Evolutionary conservation across 1,140 invertebrate species (phyloP).

Genomic region (Cydia fagiglandana): DNA sequence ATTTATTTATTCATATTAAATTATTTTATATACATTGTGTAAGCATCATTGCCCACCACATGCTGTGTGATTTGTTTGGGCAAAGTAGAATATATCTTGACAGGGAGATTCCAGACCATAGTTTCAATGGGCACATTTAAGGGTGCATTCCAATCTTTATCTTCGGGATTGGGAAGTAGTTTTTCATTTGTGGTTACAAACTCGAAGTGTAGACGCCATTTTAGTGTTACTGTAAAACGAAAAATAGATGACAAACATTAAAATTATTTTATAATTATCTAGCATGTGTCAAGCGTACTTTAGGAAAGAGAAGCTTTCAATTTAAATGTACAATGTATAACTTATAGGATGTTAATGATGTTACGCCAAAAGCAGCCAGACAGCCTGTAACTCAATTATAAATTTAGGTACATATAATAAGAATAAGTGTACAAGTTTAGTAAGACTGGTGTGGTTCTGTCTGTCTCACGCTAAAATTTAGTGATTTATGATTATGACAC

Average conservation of each 20-base stretch:
- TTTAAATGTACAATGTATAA: too few species aligned
- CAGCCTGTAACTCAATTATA: too few species aligned
- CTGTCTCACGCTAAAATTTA: neutral
- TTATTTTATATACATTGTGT: constrained; percentile 73
- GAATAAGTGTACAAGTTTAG: too few species aligned
- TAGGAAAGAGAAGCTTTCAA: too few species aligned
- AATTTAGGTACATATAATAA: too few species aligned
- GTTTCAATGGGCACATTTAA: constrained; percentile 94
- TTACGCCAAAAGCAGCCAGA: too few species aligned
- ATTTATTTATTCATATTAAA: neutral
- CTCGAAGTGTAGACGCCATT: constrained; percentile 97
- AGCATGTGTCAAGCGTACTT: too few species aligned
- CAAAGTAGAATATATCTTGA: constrained; percentile 94
- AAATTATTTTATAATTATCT: too few species aligned
- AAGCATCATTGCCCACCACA: constrained; percentile 71
- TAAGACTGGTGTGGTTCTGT: too few species aligned
- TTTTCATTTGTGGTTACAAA: constrained; percentile 90
- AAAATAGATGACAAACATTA: constrained; percentile 39
- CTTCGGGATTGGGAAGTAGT: constrained; percentile 71
- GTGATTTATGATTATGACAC: neutral
- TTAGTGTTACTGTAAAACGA: constrained; percentile 85
- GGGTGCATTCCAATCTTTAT: constrained; percentile 90
- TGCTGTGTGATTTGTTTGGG: constrained; percentile 87
- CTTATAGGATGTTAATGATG: too few species aligned
- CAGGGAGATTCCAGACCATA: constrained; percentile 98